Percentiles rank a stretch among this genome's conserved stretches.
phyloP scores from a whole-genome alignment of 2,888 invertebrate genomes.

The Dinocampus coccinellae region DNA sequence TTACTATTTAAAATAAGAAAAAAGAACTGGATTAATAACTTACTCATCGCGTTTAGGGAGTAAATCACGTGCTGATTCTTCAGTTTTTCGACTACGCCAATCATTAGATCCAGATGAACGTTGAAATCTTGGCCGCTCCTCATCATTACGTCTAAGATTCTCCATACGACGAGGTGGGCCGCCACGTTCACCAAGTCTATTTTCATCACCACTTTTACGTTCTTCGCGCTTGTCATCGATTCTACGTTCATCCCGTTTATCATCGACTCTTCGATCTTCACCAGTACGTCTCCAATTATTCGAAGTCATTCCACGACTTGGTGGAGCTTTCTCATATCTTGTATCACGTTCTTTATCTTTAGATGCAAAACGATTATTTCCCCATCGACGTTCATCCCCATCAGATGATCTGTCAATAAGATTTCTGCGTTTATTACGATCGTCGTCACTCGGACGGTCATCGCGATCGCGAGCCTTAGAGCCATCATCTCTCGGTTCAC shows the following conservation, averaged over 20 bases:
- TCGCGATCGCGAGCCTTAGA: conserved; percentile 36
- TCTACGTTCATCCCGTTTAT: conserved; percentile 42
- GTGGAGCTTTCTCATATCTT: conserved; percentile 29
- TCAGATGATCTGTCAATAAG: conserved; percentile 35
- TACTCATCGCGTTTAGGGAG: conserved; percentile 30
- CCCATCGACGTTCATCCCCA: conserved; percentile 39
- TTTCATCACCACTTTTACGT: conserved; percentile 45
- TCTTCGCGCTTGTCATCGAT: conserved; percentile 50
- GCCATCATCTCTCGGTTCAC: conserved; percentile 31
- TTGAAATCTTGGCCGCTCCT: conserved; percentile 30
- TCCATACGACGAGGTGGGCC: conserved; percentile 28
- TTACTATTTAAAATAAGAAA: neutral
- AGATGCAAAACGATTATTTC: neutral
- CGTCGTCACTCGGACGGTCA: conserved; percentile 35
- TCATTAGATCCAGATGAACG: conserved; percentile 29
- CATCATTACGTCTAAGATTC: conserved; percentile 20
- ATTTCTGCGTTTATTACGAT: conserved; percentile 41
- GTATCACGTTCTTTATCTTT: conserved; percentile 28
- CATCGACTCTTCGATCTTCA: conserved; percentile 46
- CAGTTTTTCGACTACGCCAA: conserved; percentile 25
- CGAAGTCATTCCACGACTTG: conserved; percentile 28
- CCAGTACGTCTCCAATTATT: conserved; percentile 42
- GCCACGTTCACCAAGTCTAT: conserved; percentile 50
- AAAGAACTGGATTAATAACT: neutral
- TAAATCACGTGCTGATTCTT: conserved; percentile 30